Conservation (phyloP, 2,888 invertebrate species). For the Acrobasis consociella region DNA sequence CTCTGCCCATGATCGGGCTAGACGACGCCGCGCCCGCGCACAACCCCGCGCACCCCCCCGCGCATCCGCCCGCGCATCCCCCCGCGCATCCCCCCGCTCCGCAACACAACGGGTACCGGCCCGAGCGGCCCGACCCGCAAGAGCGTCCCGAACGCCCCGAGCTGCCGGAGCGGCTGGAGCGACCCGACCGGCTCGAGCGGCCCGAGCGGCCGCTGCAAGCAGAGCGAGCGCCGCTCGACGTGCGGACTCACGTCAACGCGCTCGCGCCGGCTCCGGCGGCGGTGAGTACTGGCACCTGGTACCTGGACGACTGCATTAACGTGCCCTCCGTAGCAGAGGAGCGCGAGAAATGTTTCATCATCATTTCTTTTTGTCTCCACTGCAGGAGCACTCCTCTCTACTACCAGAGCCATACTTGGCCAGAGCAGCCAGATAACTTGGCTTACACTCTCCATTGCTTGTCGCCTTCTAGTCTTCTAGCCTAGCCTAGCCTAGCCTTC, state of each 20-base stretch:
- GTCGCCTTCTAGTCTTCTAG: too few relatives aligned
- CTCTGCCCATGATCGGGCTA: slow-evolving; percentile 88
- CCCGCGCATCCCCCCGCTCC: slow-evolving; percentile 29
- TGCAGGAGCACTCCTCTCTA: too few relatives aligned
- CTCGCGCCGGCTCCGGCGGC: background rate
- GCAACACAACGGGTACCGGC: slow-evolving; percentile 31
- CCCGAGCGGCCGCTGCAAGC: slow-evolving; percentile 20
- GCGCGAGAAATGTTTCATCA: too few relatives aligned
- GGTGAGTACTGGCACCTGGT: background rate
- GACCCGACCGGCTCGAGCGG: slow-evolving; percentile 25
- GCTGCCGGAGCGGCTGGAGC: slow-evolving; percentile 13
- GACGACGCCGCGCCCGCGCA: slow-evolving; percentile 75
- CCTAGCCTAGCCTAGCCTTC: too few relatives aligned
- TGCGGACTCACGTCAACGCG: background rate
- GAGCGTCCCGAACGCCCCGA: background rate
- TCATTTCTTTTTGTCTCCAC: too few relatives aligned
- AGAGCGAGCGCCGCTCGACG: slow-evolving; percentile 23
- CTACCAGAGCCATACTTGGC: too few relatives aligned
- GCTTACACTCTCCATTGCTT: too few relatives aligned
- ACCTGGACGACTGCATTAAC: too few relatives aligned
- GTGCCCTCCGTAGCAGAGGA: too few relatives aligned
- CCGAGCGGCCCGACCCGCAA: slow-evolving; percentile 4
- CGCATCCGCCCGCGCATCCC: slow-evolving; percentile 30
- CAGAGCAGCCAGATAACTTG: too few relatives aligned
- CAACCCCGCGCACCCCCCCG: slow-evolving; percentile 30